Percentiles rank a stretch among this genome's conserved stretches.
Conservation (phyloP, 2,888 invertebrate genomes). For the Baccha elongata region DNA sequence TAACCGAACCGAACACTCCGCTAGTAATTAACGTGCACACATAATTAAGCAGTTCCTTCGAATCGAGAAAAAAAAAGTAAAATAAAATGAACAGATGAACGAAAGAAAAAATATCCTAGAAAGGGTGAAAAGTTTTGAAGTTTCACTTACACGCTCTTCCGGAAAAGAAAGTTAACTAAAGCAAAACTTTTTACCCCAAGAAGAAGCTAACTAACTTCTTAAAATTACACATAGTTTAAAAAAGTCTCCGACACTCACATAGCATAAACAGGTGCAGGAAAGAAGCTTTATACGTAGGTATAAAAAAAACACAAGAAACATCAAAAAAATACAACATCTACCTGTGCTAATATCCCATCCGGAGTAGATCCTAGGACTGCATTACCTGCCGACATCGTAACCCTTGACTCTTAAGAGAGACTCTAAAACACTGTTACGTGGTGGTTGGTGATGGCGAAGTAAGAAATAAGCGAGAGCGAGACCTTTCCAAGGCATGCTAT, state of each 20-base stretch:
- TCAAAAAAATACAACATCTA: slow-evolving; percentile 60
- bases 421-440: neutral
- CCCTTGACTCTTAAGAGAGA: slow-evolving; percentile 13
- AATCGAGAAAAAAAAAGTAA: no score
- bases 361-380: slow-evolving; percentile 62
- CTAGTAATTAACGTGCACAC: no score
- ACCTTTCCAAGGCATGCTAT: no score
- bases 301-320: slow-evolving; percentile 17
- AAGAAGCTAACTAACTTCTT: slow-evolving; percentile 71
- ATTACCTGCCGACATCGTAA: slow-evolving; percentile 53
- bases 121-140: neutral
- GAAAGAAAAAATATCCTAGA: neutral
- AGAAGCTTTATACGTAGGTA: neutral
- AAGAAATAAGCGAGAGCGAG: neutral
- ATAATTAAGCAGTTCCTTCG: no score
- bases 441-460: neutral
- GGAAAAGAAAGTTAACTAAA: slow-evolving; percentile 51
- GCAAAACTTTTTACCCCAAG: slow-evolving; percentile 59
- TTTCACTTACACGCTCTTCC: slow-evolving; percentile 68
- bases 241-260: slow-evolving; percentile 17
- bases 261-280: neutral
- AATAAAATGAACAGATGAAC: no score
- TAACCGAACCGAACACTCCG: no score
- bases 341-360: slow-evolving; percentile 71
- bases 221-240: slow-evolving; percentile 53